These are phyloP conservation scores for Ahaetulla prasina DNA, from an alignment of 2,113 vertebrate genomes.

Conservation along the genomic window DNA sequence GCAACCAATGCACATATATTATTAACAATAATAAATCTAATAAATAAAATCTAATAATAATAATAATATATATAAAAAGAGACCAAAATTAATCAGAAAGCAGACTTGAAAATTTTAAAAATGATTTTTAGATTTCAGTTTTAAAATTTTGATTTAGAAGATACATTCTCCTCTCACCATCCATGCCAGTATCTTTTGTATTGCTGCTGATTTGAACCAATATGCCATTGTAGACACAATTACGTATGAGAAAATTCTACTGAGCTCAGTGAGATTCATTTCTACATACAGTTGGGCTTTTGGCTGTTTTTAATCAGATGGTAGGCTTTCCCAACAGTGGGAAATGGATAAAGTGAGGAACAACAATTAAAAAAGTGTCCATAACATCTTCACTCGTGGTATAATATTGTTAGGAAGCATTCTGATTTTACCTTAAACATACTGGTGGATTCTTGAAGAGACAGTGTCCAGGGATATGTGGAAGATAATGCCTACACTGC, in stretches of 20 bases:
- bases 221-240: background rate
- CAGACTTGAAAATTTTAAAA: background rate
- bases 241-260: background rate
- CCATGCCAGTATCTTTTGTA: background rate
- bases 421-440: background rate
- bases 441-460: background rate
- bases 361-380: background rate
- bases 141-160: background rate
- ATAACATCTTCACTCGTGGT: background rate
- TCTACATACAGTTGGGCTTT: background rate
- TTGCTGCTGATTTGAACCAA: background rate
- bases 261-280: background rate
- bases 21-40: too few species aligned
- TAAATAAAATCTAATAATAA: too few species aligned
- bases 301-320: background rate
- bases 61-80: background rate
- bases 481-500: background rate
- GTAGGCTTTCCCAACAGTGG: background rate
- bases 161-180: background rate
- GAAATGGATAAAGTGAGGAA: background rate
- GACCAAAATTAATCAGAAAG: background rate
- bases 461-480: background rate
- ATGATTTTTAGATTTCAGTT: background rate
- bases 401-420: background rate
- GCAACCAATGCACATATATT: too few species aligned